phyloP scores from a whole-genome alignment of 2,113 vertebrate genomes.

The Ceyx cyanopectus region DNA sequence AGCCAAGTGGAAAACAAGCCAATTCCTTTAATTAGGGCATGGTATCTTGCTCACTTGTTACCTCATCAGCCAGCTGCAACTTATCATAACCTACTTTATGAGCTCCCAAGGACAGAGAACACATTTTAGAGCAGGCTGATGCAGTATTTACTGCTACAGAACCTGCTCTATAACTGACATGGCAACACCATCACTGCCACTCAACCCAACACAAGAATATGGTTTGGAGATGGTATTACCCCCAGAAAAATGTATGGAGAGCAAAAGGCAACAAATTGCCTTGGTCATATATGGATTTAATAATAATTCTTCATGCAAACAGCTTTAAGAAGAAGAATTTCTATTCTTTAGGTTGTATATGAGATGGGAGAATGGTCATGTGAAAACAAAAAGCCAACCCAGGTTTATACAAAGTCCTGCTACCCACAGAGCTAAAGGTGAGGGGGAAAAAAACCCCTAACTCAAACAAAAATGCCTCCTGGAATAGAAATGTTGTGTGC shows the following conservation, averaged over 20 bases:
- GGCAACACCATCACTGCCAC: not conserved
- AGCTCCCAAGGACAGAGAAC: not conserved
- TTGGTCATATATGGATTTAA: not conserved
- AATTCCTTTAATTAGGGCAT: constrained; percentile 41
- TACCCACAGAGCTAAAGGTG: not conserved
- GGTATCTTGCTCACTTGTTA: constrained; percentile 30
- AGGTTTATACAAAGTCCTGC: not conserved
- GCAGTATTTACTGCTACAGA: not conserved
- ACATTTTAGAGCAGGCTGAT: not conserved
- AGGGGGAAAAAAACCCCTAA: not conserved
- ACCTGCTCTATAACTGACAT: not conserved
- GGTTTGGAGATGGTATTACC: not conserved
- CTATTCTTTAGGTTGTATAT: not conserved
- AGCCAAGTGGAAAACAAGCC: constrained; percentile 46
- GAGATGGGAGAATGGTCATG: not conserved
- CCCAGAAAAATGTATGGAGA: not conserved
- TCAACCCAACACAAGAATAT: not conserved
- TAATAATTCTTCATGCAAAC: not conserved
- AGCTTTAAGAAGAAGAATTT: not conserved
- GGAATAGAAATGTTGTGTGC: not conserved
- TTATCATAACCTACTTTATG: constrained; percentile 8
- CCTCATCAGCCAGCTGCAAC: constrained; percentile 55
- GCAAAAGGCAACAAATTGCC: not conserved
- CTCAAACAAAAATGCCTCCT: not conserved
- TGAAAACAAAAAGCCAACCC: not conserved